Percentiles rank a stretch among this genome's conserved stretches.
Conservation (phyloP, 2,113 vertebrate species). For the Notiomystis cincta region DNA sequence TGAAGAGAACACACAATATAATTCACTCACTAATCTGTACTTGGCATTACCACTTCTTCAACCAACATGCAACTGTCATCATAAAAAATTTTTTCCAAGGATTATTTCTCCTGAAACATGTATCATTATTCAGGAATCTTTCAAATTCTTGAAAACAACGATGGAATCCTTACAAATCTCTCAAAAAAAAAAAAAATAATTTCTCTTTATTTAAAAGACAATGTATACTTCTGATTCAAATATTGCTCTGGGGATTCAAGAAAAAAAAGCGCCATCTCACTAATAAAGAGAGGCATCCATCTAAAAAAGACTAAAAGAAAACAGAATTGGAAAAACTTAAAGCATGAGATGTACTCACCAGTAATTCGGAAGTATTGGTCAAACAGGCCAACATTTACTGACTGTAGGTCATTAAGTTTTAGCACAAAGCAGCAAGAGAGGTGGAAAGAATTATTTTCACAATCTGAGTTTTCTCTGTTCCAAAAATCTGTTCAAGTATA, state of each 20-base stretch:
- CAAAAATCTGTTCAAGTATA: constrained; percentile 73
- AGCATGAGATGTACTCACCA: constrained; percentile 72
- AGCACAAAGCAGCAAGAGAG: constrained; percentile 83
- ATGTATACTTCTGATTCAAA: neutral
- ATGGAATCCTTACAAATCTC: neutral
- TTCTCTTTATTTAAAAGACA: neutral
- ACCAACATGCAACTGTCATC: neutral
- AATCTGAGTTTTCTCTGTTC: constrained; percentile 72
- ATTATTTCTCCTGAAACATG: neutral
- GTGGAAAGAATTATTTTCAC: constrained; percentile 76
- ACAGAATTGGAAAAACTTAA: neutral
- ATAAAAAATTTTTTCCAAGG: neutral
- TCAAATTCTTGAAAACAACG: neutral
- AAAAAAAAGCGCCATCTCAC: neutral
- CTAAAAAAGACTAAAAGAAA: neutral
- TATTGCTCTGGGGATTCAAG: neutral
- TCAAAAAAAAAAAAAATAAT: neutral
- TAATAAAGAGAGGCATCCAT: neutral
- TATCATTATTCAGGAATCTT: neutral
- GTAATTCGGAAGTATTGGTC: constrained; percentile 95
- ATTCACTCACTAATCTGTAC: neutral
- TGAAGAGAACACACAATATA: constrained; percentile 16
- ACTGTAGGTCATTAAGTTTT: constrained; percentile 81
- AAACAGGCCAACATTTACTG: constrained; percentile 92
- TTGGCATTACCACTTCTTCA: neutral